phyloP scores from a whole-genome alignment of 2,888 invertebrate genomes.

The Gymnoscelis rufifasciata region DNA sequence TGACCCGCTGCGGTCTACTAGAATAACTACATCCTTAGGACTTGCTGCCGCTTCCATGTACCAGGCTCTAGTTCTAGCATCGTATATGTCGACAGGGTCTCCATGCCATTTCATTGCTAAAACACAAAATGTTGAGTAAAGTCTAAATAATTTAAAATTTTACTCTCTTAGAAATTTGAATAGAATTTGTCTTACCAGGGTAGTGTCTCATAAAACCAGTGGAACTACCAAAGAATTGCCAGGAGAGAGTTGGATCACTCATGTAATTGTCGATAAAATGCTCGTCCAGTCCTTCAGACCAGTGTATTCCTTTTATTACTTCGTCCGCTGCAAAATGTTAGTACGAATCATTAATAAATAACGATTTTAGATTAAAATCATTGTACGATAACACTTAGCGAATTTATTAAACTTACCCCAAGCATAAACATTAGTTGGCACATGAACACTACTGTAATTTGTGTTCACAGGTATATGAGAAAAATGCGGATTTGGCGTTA shows the following conservation, averaged over 20 bases:
- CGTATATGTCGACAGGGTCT: constrained; percentile 94
- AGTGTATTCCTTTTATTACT: constrained; percentile 94
- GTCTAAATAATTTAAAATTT: background rate
- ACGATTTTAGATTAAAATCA: background rate
- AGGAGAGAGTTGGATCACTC: constrained; percentile 91
- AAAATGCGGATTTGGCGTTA: constrained; percentile 86
- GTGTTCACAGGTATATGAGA: constrained; percentile 87
- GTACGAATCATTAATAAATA: no score
- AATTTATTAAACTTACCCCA: constrained; percentile 78
- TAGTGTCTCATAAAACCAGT: constrained; percentile 98
- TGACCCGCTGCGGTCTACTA: constrained; percentile 93
- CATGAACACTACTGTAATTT: constrained; percentile 92
- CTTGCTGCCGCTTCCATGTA: constrained; percentile 98
- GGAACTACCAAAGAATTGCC: constrained; percentile 99
- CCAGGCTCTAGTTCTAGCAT: constrained; percentile 96
- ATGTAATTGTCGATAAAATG: constrained; percentile 93
- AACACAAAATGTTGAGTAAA: constrained; percentile 17
- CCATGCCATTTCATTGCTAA: constrained; percentile 88
- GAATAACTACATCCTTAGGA: constrained; percentile 93
- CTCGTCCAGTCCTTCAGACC: constrained; percentile 95
- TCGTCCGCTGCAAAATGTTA: constrained; percentile 84
- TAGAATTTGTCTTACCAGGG: constrained; percentile 82
- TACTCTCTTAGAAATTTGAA: background rate
- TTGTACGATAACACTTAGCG: background rate
- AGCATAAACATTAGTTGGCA: constrained; percentile 97